Evolutionary conservation across 2,797 vertebrate species (phyloP), one percentile per base, ranked within the genome.

Genomic region (Novumbra hubbsi): DNA sequence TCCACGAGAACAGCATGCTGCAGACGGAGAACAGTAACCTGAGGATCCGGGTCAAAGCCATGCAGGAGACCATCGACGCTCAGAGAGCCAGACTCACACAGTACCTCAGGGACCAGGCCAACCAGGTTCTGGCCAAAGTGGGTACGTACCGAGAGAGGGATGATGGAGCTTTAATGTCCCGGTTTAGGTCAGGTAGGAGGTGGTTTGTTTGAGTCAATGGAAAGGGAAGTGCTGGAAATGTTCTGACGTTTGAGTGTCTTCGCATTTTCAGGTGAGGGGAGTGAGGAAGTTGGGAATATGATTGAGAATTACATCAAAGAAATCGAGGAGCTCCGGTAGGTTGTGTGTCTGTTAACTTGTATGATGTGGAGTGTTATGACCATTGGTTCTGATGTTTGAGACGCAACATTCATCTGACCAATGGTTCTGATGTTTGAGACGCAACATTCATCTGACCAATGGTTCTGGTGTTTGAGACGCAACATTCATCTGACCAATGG

Each of bases 251-350:
- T 6, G 55, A 60, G 21, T 14, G 11, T 24, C 0, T 83, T 38
- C 72, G 2, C 48, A 0, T 15, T 90, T 82, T 2, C 82, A 99
- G 98, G 98, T 78, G 97, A 99, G 87, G 96, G 96, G 63, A 97
- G 90, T 80, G 97, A 99, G 88, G 98, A 98, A 88, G 98, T 99
- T 21, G 96, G 96, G 76, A 97, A 96, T 88, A 98, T 99, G 96
- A 96, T 99, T 87, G 93, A 98, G 86, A 98, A 96, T 88, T 99
- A 99, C 83, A 99, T 99, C 85, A 97, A 98, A 91, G 98, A 99
- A 91, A 99, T 99, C 1, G 98, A 99, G 92, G 96, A 98, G 83
- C 95, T 99, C 82, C 95, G 98, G 98, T 98, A 93, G 1, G 62
- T 16, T 27, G 60, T 15, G n/a, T 2, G 12, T n/a, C 50, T 21